Evolutionary conservation across 2,888 invertebrate species (phyloP), one percentile per base, ranked within the genome.

Genomic region (Metacarcinus magister): DNA sequence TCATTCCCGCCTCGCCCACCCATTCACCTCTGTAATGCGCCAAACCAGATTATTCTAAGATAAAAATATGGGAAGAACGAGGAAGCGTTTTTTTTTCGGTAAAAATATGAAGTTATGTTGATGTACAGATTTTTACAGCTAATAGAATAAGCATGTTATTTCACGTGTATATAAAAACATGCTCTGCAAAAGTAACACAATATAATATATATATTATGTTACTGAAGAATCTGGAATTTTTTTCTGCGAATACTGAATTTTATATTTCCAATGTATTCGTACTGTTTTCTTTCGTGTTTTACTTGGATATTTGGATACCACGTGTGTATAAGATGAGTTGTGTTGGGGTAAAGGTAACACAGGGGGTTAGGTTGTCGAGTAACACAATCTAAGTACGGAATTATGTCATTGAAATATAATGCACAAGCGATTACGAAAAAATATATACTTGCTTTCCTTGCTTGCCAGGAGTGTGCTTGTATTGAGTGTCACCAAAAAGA

Each of bases 51-150:
- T 75, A 75, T 28, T 60, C 19, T 19, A 75, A 75, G 28, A 75
- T n/a, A 75, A 75, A n/a, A 5, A 7, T 23, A n/a, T 23, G 23
- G n/a, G 75, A 75, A 75, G 75, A 75, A 75, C n/a, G 75, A 23
- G 28, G 0, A 1, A 7, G 46, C 46, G 16, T 60, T 10, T 60
- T 75, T 28, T 28, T 75, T 28, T 75, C 5, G 19, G 75, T 28
- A 75, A 75, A 75, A 75, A 75, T 75, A 75, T 75, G 75, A 75
- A 75, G 75, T 75, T 75, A 75, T 75, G 75, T 75, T 75, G 75
- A 75, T 75, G 75, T 16, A 23, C 23, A 75, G n/a, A 3, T 75
- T 75, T 75, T 75, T 28, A 23, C 75, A 75, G 75, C 75, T 16
- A 75, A 75, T n/a, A 75, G 75, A 75, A 75, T 75, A 75, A 75